Evolutionary conservation across 2,113 vertebrate species (phyloP).

Genomic region (Protomyctophum bolini): DNA sequence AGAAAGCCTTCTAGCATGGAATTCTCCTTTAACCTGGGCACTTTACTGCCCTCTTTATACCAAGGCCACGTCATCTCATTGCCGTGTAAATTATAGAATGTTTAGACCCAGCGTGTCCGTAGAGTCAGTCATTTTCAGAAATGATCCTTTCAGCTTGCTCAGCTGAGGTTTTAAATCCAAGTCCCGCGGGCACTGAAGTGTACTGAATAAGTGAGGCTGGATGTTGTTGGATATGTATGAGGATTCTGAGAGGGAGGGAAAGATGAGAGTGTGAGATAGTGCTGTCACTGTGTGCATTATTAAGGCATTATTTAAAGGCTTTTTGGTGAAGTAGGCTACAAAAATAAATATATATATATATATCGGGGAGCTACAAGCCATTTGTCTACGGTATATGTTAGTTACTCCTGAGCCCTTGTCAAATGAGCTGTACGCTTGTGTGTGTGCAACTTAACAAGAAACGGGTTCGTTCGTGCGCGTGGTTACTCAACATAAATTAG

Average conservation of each 20-base stretch:
- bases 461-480: conserved; percentile 22
- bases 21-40: no score
- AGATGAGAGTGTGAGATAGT: conserved; percentile 16
- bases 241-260: conserved; percentile 15
- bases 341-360: no score
- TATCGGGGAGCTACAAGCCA: conserved; percentile 15
- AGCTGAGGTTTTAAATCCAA: conserved; percentile 14
- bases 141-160: background rate
- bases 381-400: conserved; percentile 21
- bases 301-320: conserved; percentile 43
- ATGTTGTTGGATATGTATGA: conserved; percentile 40
- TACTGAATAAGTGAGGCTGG: conserved; percentile 30
- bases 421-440: conserved; percentile 29
- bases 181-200: conserved; percentile 33
- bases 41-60: conserved; percentile 49
- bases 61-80: conserved; percentile 39
- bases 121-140: conserved; percentile 25
- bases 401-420: conserved; percentile 40
- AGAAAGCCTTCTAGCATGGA: no score
- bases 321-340: conserved; percentile 13
- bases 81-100: conserved; percentile 31
- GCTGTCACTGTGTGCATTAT: conserved; percentile 51
- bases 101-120: conserved; percentile 3
- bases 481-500: conserved; percentile 8
- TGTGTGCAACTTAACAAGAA: conserved; percentile 24